Conservation (phyloP, 1,140 invertebrate genomes). For the Zophobas morio region DNA sequence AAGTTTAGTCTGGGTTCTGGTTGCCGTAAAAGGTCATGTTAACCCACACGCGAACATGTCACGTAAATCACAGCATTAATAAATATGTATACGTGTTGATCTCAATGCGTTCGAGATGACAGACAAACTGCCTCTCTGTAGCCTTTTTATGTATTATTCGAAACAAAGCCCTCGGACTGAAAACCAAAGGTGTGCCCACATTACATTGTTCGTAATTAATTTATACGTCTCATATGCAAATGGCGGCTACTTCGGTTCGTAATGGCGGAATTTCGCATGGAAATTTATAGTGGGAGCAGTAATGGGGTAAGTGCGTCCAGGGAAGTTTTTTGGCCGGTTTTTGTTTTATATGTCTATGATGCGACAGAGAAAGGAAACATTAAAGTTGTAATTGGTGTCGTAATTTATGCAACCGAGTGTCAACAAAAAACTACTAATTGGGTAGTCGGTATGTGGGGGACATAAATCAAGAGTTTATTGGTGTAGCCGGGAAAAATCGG, state of each 20-base stretch:
- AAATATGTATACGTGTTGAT: slow-evolving; percentile 29
- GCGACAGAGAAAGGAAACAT: slow-evolving; percentile 14
- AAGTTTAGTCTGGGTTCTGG: slow-evolving; percentile 34
- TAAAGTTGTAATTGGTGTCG: slow-evolving; percentile 11
- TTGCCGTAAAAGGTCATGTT: slow-evolving; percentile 29
- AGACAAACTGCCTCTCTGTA: slow-evolving; percentile 3
- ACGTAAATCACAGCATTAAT: slow-evolving; percentile 31
- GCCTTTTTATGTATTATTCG: slow-evolving; percentile 18
- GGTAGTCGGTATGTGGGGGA: neutral
- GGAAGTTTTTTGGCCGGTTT: neutral
- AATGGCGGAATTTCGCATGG: slow-evolving; percentile 14
- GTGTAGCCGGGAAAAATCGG: neutral
- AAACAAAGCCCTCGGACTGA: slow-evolving; percentile 14
- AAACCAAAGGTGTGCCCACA: slow-evolving; percentile 18
- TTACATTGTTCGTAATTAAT: slow-evolving; percentile 50
- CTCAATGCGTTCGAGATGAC: slow-evolving; percentile 20
- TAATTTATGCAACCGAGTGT: neutral
- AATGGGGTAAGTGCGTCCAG: slow-evolving; percentile 2
- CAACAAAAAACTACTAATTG: slow-evolving; percentile 3
- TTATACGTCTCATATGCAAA: slow-evolving; percentile 49
- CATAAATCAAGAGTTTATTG: neutral
- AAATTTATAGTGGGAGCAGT: slow-evolving; percentile 6
- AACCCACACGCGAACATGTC: slow-evolving; percentile 28
- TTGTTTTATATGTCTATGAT: neutral
- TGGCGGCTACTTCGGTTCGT: slow-evolving; percentile 11